Base-by-base conservation (phyloP, 1,140 invertebrate genomes). In the Drosophila paulistorum region DNA sequence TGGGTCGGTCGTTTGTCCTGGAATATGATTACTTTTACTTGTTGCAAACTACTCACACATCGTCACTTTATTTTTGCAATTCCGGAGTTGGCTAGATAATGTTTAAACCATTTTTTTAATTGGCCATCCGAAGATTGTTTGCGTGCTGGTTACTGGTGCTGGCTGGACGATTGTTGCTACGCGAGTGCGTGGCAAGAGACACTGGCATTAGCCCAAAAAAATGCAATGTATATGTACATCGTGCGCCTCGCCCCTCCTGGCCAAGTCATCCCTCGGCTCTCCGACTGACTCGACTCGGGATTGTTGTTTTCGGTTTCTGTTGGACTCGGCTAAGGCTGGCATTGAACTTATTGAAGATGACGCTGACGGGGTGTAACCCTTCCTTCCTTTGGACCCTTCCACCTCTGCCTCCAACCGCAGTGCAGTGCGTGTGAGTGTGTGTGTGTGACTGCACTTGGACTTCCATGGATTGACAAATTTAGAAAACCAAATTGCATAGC, bases 121-220 rank as follows among this genome's bases (percentile, higher is more conserved):
- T 51, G 33, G n/a, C 14, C 64, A 33, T 42, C 39, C 30, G 30
- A 42, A 57, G 2, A 20, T 66, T 58, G 7, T 59, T 10, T 51
- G 39, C 30, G 51, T 45, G 33, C 41, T 30, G 41, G 71, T 84
- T 45, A 17, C 51, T 37, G 48, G 71, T 83, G 66, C 37, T 63
- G 63, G 42, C 75, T 70, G 75, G 63, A 79, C 78, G 81, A 85
- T 85, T 79, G 82, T 85, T 86, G 68, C 66, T 57, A 86, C 71
- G 79, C 79, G 75, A 85, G 71, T 85, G 81, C 74, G 68, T 80
- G 60, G n/a, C 60, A 60, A 64, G 58, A 60, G 41, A 20, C 14
- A 60, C 39, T 54, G 45, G 17, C 45, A 51, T 7, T 10, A 20
- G 17, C 17, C 45, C 0, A 51, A 48, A 23, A 30, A 30, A 30